Base-by-base conservation (phyloP, 2,797 vertebrate species). In the Myoxocephalus aenaeus region DNA sequence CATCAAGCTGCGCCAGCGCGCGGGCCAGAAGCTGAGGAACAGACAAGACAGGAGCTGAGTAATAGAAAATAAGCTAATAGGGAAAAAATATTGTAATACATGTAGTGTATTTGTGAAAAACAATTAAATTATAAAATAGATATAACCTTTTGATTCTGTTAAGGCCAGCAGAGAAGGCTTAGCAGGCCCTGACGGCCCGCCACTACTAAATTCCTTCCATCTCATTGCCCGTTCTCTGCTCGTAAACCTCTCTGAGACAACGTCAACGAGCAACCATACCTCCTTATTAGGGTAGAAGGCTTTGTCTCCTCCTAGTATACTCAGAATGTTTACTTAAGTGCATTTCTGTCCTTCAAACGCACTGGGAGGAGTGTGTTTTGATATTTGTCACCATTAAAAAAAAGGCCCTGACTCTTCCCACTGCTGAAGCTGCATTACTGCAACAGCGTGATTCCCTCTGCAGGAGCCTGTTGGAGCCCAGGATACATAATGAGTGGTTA, bases 401-500 rank as follows among this genome's bases (percentile, higher is more conserved):
- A 2, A 63, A 2, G 8, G 9, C 29, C 7, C 29, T 1, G 9
- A 40, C 7, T 27, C 18, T 27, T 2, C 2, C 32, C 38, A 44
- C 40, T 0, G 14, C 46, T 57, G 62, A 34, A 27, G 46, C 67
- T 0, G 5, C 27, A 3, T 25, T 64, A 54, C 63, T 84, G 74
- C 66, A 76, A 67, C 75, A 67, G 76, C 22, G 13, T 54, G 75
- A 66, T 58, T 48, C 18, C 54, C 44, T 79, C 81, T 70, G 20
- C 81, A 78, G 84, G 79, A 78, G 66, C 53, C 69, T 67, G 74
- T 72, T 77, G 76, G 78, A 73, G 62, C 70, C 11, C 32, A 1
- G 54, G 63, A 29, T 67, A 36, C 36, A 63, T 80, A 77, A 82
- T 76, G 66, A 77, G 59, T 54, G 69, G 67, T 77, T 81, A 63